Evolutionary conservation across 2,797 vertebrate genomes (phyloP).

Genomic region (Crocodylus rhombifer): DNA sequence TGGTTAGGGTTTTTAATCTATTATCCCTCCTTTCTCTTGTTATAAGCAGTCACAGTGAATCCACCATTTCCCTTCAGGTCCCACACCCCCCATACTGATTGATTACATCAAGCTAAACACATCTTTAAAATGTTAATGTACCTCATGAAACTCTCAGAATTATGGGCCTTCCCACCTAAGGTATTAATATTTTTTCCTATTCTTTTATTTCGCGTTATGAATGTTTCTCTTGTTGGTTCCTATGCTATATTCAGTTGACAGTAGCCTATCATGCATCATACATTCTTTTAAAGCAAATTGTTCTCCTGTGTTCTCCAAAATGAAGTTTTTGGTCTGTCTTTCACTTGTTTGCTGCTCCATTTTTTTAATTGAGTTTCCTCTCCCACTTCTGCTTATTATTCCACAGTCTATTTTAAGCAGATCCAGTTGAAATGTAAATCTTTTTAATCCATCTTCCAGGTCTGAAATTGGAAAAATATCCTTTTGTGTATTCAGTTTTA

Average conservation of each 20-base stretch:
- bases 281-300: too few species aligned
- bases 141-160: conserved; percentile 6
- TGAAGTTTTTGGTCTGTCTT: neutral
- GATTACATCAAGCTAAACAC: conserved; percentile 12
- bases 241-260: neutral
- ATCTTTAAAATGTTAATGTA: conserved; percentile 19
- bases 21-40: neutral
- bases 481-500: neutral
- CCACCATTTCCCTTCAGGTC: neutral
- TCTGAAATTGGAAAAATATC: neutral
- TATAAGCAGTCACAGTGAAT: neutral
- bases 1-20: neutral
- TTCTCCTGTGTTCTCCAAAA: too few species aligned
- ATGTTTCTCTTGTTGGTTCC: conserved; percentile 15
- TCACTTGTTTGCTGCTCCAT: neutral
- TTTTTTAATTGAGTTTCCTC: accelerated
- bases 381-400: neutral
- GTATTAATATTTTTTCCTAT: conserved; percentile 44
- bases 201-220: conserved; percentile 19
- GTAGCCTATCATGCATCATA: too few species aligned
- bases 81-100: neutral
- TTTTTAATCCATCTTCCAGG: neutral
- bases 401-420: neutral
- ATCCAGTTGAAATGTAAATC: neutral
- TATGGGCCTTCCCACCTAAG: conserved; percentile 31